A percentile compares a stretch with the other conserved stretches of the same genome.
These are phyloP conservation scores for Myanophis thanlyinensis DNA, from an alignment of 2,113 vertebrate species.

Conservation along the genomic window DNA sequence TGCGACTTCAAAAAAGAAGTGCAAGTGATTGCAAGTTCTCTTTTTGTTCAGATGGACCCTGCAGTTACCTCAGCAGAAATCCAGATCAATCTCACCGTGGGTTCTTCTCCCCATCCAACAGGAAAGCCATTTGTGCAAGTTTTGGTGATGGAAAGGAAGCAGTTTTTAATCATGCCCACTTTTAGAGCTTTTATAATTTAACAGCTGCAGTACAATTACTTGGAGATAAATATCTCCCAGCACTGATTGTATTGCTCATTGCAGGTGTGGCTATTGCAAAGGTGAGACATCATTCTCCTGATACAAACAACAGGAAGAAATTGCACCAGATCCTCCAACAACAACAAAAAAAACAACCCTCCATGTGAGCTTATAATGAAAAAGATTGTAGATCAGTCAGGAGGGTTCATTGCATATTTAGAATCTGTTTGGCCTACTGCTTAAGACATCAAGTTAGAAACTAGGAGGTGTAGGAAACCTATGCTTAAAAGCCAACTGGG, in stretches of 20 bases:
- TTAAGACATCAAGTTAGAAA: too few species aligned
- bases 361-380: accelerated
- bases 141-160: slow-evolving; percentile 10
- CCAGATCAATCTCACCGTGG: neutral
- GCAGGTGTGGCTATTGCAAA: neutral
- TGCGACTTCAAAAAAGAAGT: neutral
- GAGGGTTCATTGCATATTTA: neutral
- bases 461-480: too few species aligned
- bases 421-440: neutral
- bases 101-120: neutral
- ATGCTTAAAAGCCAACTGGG: too few species aligned
- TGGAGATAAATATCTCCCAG: slow-evolving; percentile 3
- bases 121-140: slow-evolving; percentile 1
- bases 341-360: too few species aligned
- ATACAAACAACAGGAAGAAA: neutral
- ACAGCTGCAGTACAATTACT: neutral
- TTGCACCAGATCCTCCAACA: neutral
- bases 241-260: neutral
- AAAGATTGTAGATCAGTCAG: neutral
- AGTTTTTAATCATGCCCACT: neutral
- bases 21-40: neutral
- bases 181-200: neutral
- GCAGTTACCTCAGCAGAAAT: too few species aligned
- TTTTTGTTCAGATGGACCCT: neutral
- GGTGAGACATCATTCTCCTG: neutral